phyloP scores from a whole-genome alignment of 2,113 vertebrate genomes.

The Osmerus mordax region DNA sequence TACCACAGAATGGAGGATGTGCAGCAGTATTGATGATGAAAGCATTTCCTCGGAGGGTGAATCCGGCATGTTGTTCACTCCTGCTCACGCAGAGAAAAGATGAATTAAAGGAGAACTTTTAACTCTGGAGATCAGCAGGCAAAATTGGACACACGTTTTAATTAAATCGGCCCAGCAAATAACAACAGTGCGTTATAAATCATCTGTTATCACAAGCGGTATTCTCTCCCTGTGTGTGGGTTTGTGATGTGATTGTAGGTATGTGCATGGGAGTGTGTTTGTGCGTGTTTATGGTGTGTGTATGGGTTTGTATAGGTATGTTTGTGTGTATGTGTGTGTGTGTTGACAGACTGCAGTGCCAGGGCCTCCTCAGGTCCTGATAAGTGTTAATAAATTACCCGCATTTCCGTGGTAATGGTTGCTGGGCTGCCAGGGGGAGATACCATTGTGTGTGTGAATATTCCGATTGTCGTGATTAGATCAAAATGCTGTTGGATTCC shows the following conservation, averaged over 20 bases:
- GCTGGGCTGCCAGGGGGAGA: slow-evolving; percentile 88
- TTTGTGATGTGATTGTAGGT: no score
- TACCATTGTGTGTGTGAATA: slow-evolving; percentile 96
- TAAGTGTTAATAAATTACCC: slow-evolving; percentile 96
- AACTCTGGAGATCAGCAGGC: slow-evolving; percentile 85
- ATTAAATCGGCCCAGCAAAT: slow-evolving; percentile 89
- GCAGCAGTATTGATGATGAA: no score
- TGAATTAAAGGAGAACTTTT: slow-evolving; percentile 82
- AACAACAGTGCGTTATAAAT: slow-evolving; percentile 88
- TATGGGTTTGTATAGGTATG: no score
- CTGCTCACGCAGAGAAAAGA: slow-evolving; percentile 5
- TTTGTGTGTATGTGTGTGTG: no score
- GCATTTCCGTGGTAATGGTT: slow-evolving; percentile 93
- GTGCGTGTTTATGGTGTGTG: no score
- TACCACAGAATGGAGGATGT: no score
- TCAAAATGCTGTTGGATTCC: slow-evolving; percentile 90
- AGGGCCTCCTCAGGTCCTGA: slow-evolving; percentile 87
- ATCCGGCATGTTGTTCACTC: no score
- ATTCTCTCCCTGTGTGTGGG: slow-evolving; percentile 76
- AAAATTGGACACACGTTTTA: slow-evolving; percentile 89
- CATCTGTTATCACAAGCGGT: slow-evolving; percentile 88
- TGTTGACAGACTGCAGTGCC: slow-evolving; percentile 82
- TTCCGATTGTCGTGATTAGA: slow-evolving; percentile 94
- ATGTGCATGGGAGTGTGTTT: no score
- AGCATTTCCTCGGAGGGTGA: no score